Percentiles rank a stretch among this genome's conserved stretches.
Conservation (phyloP, 2,797 vertebrate genomes). For the Cryptoprocta ferox region DNA sequence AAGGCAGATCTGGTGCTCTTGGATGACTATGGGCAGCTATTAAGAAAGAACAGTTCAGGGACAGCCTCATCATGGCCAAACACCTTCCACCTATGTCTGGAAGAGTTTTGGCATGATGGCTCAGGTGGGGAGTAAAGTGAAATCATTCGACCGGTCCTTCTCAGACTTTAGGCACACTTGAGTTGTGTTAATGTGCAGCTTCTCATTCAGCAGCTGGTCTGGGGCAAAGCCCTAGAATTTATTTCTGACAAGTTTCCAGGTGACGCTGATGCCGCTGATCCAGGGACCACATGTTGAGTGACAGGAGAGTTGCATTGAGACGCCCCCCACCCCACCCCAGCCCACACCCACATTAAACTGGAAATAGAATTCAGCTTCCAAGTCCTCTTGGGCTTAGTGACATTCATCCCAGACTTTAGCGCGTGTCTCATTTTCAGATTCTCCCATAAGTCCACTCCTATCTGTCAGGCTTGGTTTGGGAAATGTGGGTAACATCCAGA, state of each 20-base stretch:
- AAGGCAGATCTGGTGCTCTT: neutral
- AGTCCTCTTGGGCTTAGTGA: neutral
- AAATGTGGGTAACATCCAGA: neutral
- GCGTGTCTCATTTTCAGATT: neutral
- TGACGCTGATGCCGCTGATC: neutral
- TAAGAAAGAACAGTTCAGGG: neutral
- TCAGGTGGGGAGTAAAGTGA: neutral
- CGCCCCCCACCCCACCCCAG: accelerated
- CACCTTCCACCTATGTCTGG: neutral
- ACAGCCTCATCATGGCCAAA: neutral
- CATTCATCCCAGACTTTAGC: neutral
- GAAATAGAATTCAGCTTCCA: neutral
- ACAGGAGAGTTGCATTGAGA: neutral
- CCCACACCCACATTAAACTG: neutral
- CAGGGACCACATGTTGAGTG: neutral
- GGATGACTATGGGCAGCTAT: neutral
- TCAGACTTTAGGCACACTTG: neutral
- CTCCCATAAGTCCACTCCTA: neutral
- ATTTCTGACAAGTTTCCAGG: neutral
- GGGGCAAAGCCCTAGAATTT: neutral
- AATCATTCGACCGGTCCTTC: neutral
- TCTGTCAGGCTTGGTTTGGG: neutral
- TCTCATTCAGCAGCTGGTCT: neutral
- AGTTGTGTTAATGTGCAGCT: neutral
- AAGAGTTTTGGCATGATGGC: neutral